Evolutionary conservation across 2,888 invertebrate species (phyloP), one percentile per base, ranked within the genome.

Genomic region (Hypsopygia costalis): DNA sequence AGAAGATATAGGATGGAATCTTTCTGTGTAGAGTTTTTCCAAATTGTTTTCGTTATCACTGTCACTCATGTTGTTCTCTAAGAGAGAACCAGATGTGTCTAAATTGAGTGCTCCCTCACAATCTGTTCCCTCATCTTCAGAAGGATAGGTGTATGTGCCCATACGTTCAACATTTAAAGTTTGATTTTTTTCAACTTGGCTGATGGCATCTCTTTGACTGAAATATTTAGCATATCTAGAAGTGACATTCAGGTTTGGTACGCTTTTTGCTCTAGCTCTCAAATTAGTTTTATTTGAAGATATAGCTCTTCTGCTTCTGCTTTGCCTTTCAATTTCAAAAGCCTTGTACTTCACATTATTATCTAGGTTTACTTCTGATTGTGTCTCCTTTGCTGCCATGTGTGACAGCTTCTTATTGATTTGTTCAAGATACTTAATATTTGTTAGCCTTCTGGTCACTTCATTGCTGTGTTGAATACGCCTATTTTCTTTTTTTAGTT

Each of bases 351-450:
- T 86, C 6, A 69, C 49, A 51, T 85, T 69, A 25, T 50, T 52
- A 41, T 74, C 76, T 21, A 68, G 16, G 30, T 63, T 54, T 12
- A 78, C 56, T 55, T 78, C 76, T 11, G 79, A 62, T 37, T 55
- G 65, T 22, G 68, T 55, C 28, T 77, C 76, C 58, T 73, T 81
- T 28, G 66, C 50, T n/a, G 74, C 58, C 61, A 81, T 79, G 22
- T 68, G 57, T 7, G 66, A 57, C 22, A 87, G 65, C 54, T 87
- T 87, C 41, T 92, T 92, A 64, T 94, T 95, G 22, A 95, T 94
- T 73, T 94, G 92, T 58, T 94, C 92, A 46, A 95, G 85, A 72
- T 94, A 92, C 82, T 93, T 94, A 22, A 93, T 91, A 49, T 94
- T 94, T n/a, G 91, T 87, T 30, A 92, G 76, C 43, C 91, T 73